Evolutionary conservation across 2,797 vertebrate species (phyloP), one percentile per base, ranked within the genome.

Genomic region (Pangasius krempfi): DNA sequence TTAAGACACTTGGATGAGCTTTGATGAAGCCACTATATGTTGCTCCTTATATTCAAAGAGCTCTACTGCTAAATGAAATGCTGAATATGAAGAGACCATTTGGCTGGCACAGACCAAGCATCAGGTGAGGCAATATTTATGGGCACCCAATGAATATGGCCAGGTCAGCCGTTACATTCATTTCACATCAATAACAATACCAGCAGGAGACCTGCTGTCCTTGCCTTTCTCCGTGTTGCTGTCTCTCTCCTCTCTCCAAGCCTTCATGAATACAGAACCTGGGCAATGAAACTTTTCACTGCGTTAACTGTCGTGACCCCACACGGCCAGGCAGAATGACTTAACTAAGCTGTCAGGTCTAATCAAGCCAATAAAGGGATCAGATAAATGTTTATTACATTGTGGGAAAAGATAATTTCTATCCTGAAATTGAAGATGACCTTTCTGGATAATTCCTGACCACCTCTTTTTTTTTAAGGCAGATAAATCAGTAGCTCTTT

Each of bases 321-420:
- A 96, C 97, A 97, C 94, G 94, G 97, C 96, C 96, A 96, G 96
- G 96, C 97, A 95, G 97, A 97, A 97, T 96, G 97, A 97, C 98
- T 98, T 99, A 99, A 98, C 98, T 97, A 97, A 97, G 97, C 97
- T 99, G 98, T 99, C 98, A 98, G 96, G 96, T 98, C 96, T 97
- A 98, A 99, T 99, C 97, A 97, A 98, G 96, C 97, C 97, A 98
- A 98, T 98, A 98, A 98, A 97, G 96, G 96, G 96, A 96, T 97
- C 95, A 97, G 97, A 98, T 98, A 98, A 99, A 99, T 99, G 98
- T 99, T 99, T 99, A 99, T 99, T 98, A 97, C 97, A 93, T 96
- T 97, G 96, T 87, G 94, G 97, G 97, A 98, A 99, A 98, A 98
- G 97, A 98, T 99, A 97, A 98, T 98, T 98, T 98, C 98, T 98